phyloP scores from a whole-genome alignment of 2,888 invertebrate species.

The Cordilura impudica region DNA sequence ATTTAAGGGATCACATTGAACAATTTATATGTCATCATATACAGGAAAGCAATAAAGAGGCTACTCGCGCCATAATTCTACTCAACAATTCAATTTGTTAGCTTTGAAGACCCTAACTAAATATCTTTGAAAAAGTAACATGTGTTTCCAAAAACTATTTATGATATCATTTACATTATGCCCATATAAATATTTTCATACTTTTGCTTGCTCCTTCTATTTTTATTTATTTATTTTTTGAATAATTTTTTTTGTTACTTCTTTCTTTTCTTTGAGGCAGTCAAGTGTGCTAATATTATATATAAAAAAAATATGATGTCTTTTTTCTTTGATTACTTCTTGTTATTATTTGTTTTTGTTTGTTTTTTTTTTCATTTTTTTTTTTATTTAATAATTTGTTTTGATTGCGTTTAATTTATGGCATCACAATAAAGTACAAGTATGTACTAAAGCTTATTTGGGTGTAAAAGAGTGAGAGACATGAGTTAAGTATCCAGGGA shows the following conservation, averaged over 20 bases:
- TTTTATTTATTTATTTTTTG: conserved; percentile 7
- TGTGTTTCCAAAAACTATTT: not conserved
- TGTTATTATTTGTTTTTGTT: conserved; percentile 18
- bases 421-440: conserved; percentile 43
- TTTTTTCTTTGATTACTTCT: conserved; percentile 19
- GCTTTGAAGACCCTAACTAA: no score
- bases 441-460: conserved; percentile 2
- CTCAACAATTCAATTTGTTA: no score
- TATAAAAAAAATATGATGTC: conserved; percentile 33
- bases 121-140: no score
- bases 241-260: not conserved
- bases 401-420: conserved; percentile 58
- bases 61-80: no score
- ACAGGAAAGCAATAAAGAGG: no score
- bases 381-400: conserved; percentile 50
- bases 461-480: not conserved
- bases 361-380: conserved; percentile 14
- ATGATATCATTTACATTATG: not conserved
- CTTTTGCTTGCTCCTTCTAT: conserved; percentile 3
- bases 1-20: no score
- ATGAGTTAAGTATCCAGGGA: not conserved
- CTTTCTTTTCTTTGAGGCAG: conserved; percentile 6
- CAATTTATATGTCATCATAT: no score
- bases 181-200: not conserved
- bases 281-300: conserved; percentile 54